Conservation (phyloP, 2,888 invertebrate species). For the Onthophagus sagittarius region DNA sequence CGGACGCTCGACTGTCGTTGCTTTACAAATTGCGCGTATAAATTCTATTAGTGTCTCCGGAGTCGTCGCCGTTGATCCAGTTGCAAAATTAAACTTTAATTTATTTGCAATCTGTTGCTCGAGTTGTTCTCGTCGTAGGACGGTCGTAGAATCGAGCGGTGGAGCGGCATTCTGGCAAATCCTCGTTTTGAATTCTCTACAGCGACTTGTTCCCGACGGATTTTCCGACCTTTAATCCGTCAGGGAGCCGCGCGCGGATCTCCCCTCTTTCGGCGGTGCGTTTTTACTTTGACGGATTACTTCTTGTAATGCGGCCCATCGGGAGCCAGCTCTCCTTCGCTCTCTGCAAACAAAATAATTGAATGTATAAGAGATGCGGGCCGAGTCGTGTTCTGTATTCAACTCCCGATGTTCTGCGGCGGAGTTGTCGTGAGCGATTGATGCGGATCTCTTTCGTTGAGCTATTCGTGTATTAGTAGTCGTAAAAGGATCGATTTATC, state of each 20-base stretch:
- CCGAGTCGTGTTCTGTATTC: not conserved
- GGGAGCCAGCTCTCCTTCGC: not conserved
- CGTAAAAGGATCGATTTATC: not conserved
- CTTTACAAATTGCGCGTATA: not conserved
- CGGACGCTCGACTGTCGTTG: not conserved
- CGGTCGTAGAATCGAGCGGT: not conserved
- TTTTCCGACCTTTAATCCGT: conserved; percentile 8
- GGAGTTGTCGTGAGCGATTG: not conserved
- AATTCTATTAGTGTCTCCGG: not conserved
- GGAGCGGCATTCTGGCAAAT: not conserved
- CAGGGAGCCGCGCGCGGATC: not conserved
- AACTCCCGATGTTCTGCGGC: not conserved
- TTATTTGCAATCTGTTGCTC: conserved; percentile 9
- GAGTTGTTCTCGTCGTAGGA: not conserved
- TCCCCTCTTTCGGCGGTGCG: not conserved
- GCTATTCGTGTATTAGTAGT: not conserved
- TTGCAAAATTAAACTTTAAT: not conserved
- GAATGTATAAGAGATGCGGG: conserved; percentile 7
- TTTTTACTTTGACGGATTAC: conserved; percentile 12
- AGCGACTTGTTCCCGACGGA: conserved; percentile 10
- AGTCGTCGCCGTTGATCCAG: not conserved
- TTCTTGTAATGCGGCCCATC: conserved; percentile 3
- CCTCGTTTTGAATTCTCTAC: not conserved
- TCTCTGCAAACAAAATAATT: conserved; percentile 11
- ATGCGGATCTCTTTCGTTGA: not conserved